A percentile compares a stretch with the other conserved stretches of the same genome.
Conservation (phyloP, 2,888 invertebrate species). For the Stegophylla sp. region DNA sequence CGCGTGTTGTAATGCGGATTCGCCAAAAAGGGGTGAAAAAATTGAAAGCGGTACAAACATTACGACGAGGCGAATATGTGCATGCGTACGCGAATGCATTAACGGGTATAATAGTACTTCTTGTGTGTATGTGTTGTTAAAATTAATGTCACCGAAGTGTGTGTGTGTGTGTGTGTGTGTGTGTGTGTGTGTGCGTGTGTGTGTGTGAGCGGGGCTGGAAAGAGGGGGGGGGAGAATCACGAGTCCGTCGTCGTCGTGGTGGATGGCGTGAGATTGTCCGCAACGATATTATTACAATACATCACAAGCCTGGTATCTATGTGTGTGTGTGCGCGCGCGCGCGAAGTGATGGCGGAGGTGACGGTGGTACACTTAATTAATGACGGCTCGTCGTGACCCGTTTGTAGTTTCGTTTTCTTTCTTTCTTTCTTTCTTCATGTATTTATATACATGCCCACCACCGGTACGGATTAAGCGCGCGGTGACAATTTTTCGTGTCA, state of each 20-base stretch:
- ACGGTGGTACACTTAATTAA: conserved; percentile 45
- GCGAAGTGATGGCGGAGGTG: background rate
- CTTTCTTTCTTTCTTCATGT: conserved; percentile 15
- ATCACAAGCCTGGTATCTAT: conserved; percentile 32
- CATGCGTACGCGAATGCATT: no score
- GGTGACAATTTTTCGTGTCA: conserved; percentile 36
- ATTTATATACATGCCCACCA: no score
- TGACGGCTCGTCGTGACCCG: conserved; percentile 55
- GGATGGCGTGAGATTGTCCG: conserved; percentile 44
- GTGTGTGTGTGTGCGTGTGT: background rate
- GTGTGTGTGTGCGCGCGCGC: background rate
- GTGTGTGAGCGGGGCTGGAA: background rate
- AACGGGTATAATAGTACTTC: background rate
- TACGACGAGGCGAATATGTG: no score
- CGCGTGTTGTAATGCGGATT: no score
- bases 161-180: no score
- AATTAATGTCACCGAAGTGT: no score
- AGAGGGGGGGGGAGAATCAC: conserved; percentile 18
- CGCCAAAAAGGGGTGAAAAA: no score
- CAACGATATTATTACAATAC: conserved; percentile 49
- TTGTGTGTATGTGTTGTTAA: no score
- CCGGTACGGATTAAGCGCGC: background rate
- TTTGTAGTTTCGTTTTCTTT: conserved; percentile 48
- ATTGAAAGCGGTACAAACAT: no score
- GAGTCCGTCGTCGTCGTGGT: conserved; percentile 12